A percentile compares a stretch with the other conserved stretches of the same genome.
phyloP scores from a whole-genome alignment of 1,140 invertebrate genomes.

The Caenorhabditis briggsae region DNA sequence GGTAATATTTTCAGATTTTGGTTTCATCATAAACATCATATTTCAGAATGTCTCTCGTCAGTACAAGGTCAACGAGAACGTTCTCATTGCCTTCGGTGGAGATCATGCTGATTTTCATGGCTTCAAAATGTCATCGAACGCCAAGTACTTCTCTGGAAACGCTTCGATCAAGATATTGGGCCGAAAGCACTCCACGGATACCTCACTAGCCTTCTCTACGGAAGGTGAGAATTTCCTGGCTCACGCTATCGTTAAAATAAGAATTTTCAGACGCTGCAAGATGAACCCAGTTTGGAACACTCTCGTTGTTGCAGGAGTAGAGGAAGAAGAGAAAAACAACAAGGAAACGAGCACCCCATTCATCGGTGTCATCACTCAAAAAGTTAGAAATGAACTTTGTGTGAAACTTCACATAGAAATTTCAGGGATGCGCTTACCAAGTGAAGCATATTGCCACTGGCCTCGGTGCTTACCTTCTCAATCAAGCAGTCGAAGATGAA shows the following conservation, averaged over 20 bases:
- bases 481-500: conserved; percentile 69
- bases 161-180: conserved; percentile 65
- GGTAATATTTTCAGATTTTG: conserved; percentile 41
- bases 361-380: conserved; percentile 76
- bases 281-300: conserved; percentile 78
- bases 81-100: conserved; percentile 74
- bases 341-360: conserved; percentile 72
- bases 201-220: conserved; percentile 74
- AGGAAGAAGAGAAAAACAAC: conserved; percentile 69
- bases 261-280: conserved; percentile 69
- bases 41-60: conserved; percentile 66
- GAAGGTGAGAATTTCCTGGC: not conserved
- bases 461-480: conserved; percentile 72
- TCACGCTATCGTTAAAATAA: not conserved
- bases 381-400: conserved; percentile 7
- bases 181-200: conserved; percentile 74
- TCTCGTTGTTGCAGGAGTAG: conserved; percentile 73
- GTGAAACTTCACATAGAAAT: not conserved
- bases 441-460: conserved; percentile 73
- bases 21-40: not conserved
- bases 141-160: conserved; percentile 61
- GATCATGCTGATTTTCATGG: conserved; percentile 78
- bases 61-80: conserved; percentile 72
- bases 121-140: conserved; percentile 77
- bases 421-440: conserved; percentile 72